These are phyloP conservation scores for Idaea aversata DNA, from an alignment of 2,888 invertebrate species.

Conservation along the genomic window DNA sequence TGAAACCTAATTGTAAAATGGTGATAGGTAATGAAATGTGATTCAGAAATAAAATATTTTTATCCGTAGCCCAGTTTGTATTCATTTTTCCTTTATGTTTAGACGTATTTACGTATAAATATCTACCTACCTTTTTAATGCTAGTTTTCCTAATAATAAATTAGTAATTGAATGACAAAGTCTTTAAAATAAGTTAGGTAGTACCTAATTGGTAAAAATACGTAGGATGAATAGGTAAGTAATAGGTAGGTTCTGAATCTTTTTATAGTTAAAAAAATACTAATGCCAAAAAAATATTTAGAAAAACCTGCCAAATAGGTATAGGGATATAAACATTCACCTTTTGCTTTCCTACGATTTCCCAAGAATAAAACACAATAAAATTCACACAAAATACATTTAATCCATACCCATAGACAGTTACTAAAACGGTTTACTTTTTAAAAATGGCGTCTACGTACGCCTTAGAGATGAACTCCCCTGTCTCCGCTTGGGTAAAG, in stretches of 20 bases:
- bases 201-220: too few species aligned
- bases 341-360: not conserved
- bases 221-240: too few species aligned
- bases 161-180: too few species aligned
- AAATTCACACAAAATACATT: not conserved
- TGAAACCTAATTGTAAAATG: not conserved
- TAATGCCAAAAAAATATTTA: too few species aligned
- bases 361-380: not conserved
- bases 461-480: slow-evolving; percentile 23
- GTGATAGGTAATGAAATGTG: not conserved
- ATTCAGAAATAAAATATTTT: slow-evolving; percentile 1
- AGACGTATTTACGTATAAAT: not conserved
- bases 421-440: not conserved
- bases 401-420: not conserved
- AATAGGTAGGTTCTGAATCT: too few species aligned
- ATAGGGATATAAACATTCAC: too few species aligned
- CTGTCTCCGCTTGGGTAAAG: slow-evolving; percentile 20
- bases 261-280: too few species aligned
- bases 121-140: too few species aligned
- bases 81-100: not conserved
- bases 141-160: too few species aligned
- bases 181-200: too few species aligned
- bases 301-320: too few species aligned
- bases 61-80: not conserved
- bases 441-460: slow-evolving; percentile 13